These are phyloP conservation scores for Puntigrus tetrazona DNA, from an alignment of 2,113 vertebrate genomes.

Conservation along the genomic window DNA sequence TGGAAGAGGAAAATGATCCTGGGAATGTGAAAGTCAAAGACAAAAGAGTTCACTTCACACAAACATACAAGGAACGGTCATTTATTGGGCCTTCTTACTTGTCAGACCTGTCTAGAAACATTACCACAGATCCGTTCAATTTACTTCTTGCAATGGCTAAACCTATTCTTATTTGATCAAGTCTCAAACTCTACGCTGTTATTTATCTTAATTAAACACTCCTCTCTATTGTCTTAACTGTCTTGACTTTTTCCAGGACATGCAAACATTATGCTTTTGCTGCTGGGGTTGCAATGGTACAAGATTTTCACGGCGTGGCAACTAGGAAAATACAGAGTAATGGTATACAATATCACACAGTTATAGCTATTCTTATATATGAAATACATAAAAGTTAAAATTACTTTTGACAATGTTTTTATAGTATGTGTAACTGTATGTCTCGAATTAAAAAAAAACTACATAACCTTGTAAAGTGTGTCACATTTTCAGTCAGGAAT, in stretches of 20 bases:
- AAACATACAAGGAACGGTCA: background rate
- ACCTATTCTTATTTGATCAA: background rate
- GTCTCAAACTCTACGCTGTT: no score
- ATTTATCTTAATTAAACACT: background rate
- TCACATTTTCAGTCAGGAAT: background rate
- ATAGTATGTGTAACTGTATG: background rate
- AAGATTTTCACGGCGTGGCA: background rate
- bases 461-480: background rate
- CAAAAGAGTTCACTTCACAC: background rate
- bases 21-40: slow-evolving; percentile 23
- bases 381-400: background rate
- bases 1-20: slow-evolving; percentile 92
- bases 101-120: background rate
- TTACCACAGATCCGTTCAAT: no score
- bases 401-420: background rate
- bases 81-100: background rate
- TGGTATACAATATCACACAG: background rate
- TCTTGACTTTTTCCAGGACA: background rate
- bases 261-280: background rate
- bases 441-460: background rate
- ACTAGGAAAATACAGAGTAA: background rate
- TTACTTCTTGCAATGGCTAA: background rate
- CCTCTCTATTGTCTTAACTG: background rate
- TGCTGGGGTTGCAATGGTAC: background rate
- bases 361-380: no score